Base-by-base conservation (phyloP, 2,797 vertebrate species). In the Sciaenops ocellatus region DNA sequence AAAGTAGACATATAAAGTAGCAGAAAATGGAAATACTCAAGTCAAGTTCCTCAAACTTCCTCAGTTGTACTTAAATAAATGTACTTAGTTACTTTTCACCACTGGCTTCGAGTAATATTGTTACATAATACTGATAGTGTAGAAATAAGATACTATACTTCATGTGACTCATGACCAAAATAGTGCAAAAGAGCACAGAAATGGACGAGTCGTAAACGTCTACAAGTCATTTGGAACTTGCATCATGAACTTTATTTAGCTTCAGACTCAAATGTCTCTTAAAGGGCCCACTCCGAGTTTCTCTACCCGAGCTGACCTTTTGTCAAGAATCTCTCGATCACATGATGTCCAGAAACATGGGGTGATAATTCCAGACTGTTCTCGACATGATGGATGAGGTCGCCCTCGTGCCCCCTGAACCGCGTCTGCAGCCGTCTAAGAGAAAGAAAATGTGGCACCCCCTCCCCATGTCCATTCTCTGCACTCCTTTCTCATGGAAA, bases 401-500 rank as follows among this genome's bases (percentile, higher is more conserved):
- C 78, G 68, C 85, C 88, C 87, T 75, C 55, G 55, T 86, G 84
- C 83, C 72, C 80, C 67, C 70, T 73, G 73, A 83, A 74, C 80
- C 15, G 26, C 64, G 20, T 91, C 87, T 90, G 84, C 81, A 90
- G 87, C 69, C 60, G 50, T 54, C 78, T 82, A 67, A 52, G 51
- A 85, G 68, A 91, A 87, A 80, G 80, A 89, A 91, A 87, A 89
- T 42, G 68, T 5, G 63, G 87, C 87, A 89, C 88, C 83, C 30
- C 28, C 26, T 34, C 34, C 34, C 34, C 34, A 34, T 85, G 88
- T 91, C 85, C 85, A 92, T 95, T 94, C 85, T 93, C 79, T 78
- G 51, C 59, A 1, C 80, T 84, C 76, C 69, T 92, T 95, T 95
- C 90, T 94, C 78, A 95, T 95, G 93, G 93, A 94, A 94, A 95